These are phyloP conservation scores for Caenorhabditis sinica DNA, from an alignment of 2,888 invertebrate genomes.

Conservation along the genomic window DNA sequence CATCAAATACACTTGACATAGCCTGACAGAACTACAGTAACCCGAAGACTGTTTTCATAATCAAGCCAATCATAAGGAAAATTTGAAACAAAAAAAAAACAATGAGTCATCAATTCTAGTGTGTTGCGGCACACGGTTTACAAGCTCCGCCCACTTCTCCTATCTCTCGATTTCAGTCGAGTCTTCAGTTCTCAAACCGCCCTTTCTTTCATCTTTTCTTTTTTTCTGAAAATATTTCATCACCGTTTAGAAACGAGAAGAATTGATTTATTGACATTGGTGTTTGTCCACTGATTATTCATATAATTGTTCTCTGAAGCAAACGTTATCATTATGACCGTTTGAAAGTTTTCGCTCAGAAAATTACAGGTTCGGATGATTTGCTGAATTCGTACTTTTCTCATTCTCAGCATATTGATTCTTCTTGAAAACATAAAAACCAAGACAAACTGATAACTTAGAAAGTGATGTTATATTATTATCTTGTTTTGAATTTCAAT, in stretches of 20 bases:
- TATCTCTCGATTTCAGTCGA: not conserved
- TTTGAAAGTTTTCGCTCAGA: not conserved
- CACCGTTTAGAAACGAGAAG: not conserved
- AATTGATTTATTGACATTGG: conserved; percentile 1
- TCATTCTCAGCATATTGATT: too few species aligned
- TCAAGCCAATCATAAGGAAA: too few species aligned
- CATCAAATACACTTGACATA: not conserved
- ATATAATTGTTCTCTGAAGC: not conserved
- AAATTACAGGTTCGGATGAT: too few species aligned
- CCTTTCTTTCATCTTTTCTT: not conserved
- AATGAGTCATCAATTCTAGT: not conserved
- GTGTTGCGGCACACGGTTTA: not conserved
- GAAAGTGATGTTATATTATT: too few species aligned
- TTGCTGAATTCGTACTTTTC: too few species aligned
- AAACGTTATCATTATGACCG: not conserved
- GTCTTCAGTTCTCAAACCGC: not conserved
- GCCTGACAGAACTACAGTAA: not conserved
- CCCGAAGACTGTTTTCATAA: too few species aligned
- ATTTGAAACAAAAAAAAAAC: not conserved
- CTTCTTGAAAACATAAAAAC: too few species aligned
- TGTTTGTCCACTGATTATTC: conserved; percentile 1
- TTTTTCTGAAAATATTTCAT: not conserved
- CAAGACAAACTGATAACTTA: too few species aligned
- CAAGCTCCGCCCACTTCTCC: not conserved
- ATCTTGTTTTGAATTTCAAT: not conserved